A percentile compares a stretch with the other conserved stretches of the same genome.
These are phyloP conservation scores for Pristionchus fissidentatus DNA, from an alignment of 2,888 invertebrate species.

Conservation along the genomic window DNA sequence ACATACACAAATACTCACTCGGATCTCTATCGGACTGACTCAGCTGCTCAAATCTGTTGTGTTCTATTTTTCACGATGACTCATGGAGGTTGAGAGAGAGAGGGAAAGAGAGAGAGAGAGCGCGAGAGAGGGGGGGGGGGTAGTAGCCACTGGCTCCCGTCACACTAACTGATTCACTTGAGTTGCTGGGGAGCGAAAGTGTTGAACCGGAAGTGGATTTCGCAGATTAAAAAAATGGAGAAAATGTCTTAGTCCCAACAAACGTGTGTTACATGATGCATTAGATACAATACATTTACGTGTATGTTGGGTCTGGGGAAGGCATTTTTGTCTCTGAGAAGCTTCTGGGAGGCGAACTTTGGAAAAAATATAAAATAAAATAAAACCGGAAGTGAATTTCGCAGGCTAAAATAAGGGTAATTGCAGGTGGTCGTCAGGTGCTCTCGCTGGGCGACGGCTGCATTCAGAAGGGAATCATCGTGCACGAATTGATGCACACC, in stretches of 20 bases:
- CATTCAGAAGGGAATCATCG: conserved; percentile 75
- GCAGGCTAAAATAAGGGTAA: not conserved
- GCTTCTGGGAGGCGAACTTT: not conserved
- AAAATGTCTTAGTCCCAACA: no score
- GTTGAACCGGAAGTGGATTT: no score
- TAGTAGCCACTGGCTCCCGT: no score
- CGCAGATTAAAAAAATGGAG: no score
- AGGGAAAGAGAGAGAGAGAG: not conserved
- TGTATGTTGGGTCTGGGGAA: no score
- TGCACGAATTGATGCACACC: conserved; percentile 76
- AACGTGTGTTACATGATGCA: no score
- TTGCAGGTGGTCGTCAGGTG: conserved; percentile 75
- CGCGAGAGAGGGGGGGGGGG: no score
- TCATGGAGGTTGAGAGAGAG: not conserved
- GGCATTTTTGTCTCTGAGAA: not conserved
- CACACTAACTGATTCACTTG: no score
- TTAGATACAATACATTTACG: no score
- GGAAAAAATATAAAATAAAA: not conserved
- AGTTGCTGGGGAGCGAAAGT: no score
- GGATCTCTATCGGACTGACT: conserved; percentile 14
- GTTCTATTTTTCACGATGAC: conserved; percentile 29
- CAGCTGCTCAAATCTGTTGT: conserved; percentile 41
- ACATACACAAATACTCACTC: conserved; percentile 7
- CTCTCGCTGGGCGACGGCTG: conserved; percentile 75
- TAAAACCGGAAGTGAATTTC: not conserved